Percentiles rank a stretch among this genome's conserved stretches.
Evolutionary conservation across 2,888 invertebrate genomes (phyloP).

Genomic region (Lochmaea capreae): DNA sequence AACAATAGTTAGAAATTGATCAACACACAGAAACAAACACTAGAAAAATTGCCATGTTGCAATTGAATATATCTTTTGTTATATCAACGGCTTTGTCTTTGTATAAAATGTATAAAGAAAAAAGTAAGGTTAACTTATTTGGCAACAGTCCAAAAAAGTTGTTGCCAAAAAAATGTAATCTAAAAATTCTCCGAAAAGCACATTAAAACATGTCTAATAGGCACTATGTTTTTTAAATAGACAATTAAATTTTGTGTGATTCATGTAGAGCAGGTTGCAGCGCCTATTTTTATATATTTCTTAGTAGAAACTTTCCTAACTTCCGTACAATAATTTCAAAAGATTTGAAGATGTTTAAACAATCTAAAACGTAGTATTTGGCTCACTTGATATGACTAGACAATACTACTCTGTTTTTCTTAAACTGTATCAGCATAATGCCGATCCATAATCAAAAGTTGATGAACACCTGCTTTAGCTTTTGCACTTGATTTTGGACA

Average conservation of each 20-base stretch:
- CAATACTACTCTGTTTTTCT: no score
- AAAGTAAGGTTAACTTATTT: slow-evolving; percentile 32
- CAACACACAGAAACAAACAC: no score
- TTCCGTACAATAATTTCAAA: background rate
- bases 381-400: no score
- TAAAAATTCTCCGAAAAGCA: slow-evolving; percentile 31
- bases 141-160: slow-evolving; percentile 30
- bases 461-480: no score
- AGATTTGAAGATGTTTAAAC: background rate
- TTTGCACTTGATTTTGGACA: no score
- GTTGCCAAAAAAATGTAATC: slow-evolving; percentile 36
- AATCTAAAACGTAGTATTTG: no score
- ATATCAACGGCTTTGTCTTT: slow-evolving; percentile 2
- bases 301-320: background rate
- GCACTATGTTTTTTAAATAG: background rate
- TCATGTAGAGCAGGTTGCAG: background rate
- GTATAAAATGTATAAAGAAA: slow-evolving; percentile 16
- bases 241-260: background rate
- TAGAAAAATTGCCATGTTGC: no score
- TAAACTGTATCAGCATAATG: no score
- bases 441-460: no score
- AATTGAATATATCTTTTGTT: background rate
- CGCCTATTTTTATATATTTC: background rate
- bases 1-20: no score
- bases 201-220: slow-evolving; percentile 11